These are phyloP conservation scores for Coccyzus lansbergi DNA, from an alignment of 2,797 vertebrate species.

Conservation along the genomic window DNA sequence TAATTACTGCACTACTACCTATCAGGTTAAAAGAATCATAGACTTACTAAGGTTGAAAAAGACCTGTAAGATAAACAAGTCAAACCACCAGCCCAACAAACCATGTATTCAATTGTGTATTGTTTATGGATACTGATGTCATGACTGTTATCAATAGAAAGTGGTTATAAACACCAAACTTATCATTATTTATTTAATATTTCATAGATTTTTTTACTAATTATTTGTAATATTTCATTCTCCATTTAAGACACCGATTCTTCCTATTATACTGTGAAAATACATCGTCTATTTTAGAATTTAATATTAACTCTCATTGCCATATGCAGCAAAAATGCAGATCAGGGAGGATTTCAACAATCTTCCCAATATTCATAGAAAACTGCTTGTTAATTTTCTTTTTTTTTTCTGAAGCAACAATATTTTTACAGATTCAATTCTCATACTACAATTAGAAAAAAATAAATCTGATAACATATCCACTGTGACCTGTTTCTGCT, in stretches of 20 bases:
- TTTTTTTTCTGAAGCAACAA: background rate
- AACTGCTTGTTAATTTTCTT: background rate
- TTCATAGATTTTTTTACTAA: background rate
- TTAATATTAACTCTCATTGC: background rate
- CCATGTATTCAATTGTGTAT: background rate
- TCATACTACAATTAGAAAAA: background rate
- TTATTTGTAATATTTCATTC: background rate
- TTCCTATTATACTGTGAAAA: background rate
- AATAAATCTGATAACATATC: background rate
- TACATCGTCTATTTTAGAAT: background rate
- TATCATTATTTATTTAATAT: background rate
- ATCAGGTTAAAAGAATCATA: background rate
- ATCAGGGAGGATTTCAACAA: background rate
- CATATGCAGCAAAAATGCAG: background rate
- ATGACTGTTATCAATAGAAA: background rate
- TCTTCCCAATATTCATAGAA: background rate
- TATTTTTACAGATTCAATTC: background rate
- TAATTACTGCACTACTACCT: background rate
- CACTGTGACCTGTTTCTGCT: background rate
- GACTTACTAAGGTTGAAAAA: too few relatives aligned
- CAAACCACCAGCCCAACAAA: too few relatives aligned
- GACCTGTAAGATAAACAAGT: too few relatives aligned
- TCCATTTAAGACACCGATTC: background rate
- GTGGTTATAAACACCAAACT: background rate
- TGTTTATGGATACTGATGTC: background rate